These are phyloP conservation scores for Rana temporaria DNA, from an alignment of 2,113 vertebrate species.

Conservation along the genomic window DNA sequence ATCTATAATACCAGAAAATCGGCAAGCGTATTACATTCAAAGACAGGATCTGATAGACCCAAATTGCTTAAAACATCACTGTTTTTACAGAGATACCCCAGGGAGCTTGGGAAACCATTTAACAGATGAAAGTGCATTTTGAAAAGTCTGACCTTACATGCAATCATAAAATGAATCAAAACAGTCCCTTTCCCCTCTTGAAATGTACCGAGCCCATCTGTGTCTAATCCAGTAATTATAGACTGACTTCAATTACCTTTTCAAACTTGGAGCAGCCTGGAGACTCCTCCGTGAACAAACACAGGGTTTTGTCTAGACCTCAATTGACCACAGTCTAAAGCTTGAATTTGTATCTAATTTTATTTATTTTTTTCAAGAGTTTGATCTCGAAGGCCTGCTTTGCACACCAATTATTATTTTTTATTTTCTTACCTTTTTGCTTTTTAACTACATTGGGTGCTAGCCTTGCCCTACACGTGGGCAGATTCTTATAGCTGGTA, in stretches of 20 bases:
- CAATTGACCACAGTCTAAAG: slow-evolving; percentile 87
- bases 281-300: slow-evolving; percentile 82
- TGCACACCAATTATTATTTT: slow-evolving; percentile 38
- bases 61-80: slow-evolving; percentile 87
- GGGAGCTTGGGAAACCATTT: slow-evolving; percentile 84
- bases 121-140: slow-evolving; percentile 89
- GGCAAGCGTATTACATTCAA: slow-evolving; percentile 77
- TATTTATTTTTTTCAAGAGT: slow-evolving; percentile 69
- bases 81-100: slow-evolving; percentile 82
- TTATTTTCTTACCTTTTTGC: slow-evolving; percentile 24
- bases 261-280: slow-evolving; percentile 84
- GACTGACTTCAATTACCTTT: slow-evolving; percentile 87
- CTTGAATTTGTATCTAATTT: slow-evolving; percentile 83
- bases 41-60: slow-evolving; percentile 81
- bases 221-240: slow-evolving; percentile 91
- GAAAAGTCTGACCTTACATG: slow-evolving; percentile 87
- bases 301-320: slow-evolving; percentile 86
- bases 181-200: slow-evolving; percentile 75
- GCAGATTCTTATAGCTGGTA: no score
- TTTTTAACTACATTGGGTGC: neutral
- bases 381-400: slow-evolving; percentile 74
- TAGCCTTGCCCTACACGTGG: neutral
- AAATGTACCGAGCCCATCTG: slow-evolving; percentile 86
- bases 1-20: slow-evolving; percentile 82
- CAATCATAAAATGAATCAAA: slow-evolving; percentile 89